Base-by-base conservation (phyloP, 1,140 invertebrate species). In the Papilio dardanus region DNA sequence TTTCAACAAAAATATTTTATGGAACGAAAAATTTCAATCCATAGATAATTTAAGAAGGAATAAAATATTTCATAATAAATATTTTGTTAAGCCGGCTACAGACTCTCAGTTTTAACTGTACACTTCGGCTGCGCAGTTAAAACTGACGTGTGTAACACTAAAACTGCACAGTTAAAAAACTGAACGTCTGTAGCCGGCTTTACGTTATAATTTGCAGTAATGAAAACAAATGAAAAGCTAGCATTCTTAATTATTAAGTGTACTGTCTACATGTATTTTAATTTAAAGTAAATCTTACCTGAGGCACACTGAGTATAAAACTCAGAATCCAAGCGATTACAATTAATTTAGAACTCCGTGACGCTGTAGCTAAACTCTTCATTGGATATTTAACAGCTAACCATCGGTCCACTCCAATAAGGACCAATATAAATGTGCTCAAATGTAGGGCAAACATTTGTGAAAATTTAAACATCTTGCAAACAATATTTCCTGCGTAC, bases 371-470 rank as follows among this genome's bases (percentile, higher is more conserved):
- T 74, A 96, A 94, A 74, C 95, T 94, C 76, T 96, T 96, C 94
- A 98, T 96, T 0, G 97, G 97, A 89, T 97, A 97, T 75, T 96
- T 95, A 1, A 98, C 96, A 0, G 97, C 97, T 46, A 96, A 92
- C 93, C 97, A 97, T 69, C 97, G 94, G 84, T 98, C 97, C 30
- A 97, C 94, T 6, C 96, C 97, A 79, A 98, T 97, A 10, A 97
- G 94, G 4, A 98, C 97, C 24, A 97, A 92, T 28, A 97, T 95
- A 86, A 97, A 98, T 0, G 97, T 98, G 54, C 97, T 97, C n/a
- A 97, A 91, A 88, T 98, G 97, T 6, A 97, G 93, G 68, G 96
- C 96, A 83, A 97, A 97, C 95, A 97, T 96, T 90, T 98, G 97
- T 16, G 96, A 88, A 82, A 96, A 97, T 88, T 98, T 98, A 79